Evolutionary conservation across 2,888 invertebrate species (phyloP), one percentile per base, ranked within the genome.

Genomic region (Chydorus sphaericus): DNA sequence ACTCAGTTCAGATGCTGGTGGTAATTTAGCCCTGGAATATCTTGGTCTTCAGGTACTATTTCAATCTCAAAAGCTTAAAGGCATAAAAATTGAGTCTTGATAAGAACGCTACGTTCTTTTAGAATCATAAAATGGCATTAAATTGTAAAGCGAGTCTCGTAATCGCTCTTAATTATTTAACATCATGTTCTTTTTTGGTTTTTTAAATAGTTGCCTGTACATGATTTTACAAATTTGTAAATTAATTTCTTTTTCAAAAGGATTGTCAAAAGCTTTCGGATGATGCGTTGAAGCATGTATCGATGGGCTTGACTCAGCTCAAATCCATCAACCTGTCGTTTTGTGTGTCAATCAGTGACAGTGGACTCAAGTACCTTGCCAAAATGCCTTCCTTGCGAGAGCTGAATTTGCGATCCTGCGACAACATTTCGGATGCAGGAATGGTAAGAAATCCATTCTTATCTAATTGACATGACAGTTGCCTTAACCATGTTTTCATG

Each of bases 231-330:
- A n/a, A n/a, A n/a, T n/a, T n/a, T 33, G 8, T 33, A 33, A 33
- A 8, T 33, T 8, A 33, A 14, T 33, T 33, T 33, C 14, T 8
- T 33, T 33, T 8, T 33, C 14, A 10, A 60, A 93, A 94, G 74
- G 94, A 94, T 74, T 94, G 93, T 73, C 93, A 93, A 73, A 81
- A 91, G 66, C 74, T 94, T 59, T 87, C 89, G 59, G 94, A 94
- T 71, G 90, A 91, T 66, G 85, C 90, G 8, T 74, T 94, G 61
- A 83, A 82, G 65, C 85, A 90, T 70, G 81, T 89, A 59, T 83
- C 89, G 61, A 77, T 80, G 60, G 90, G 90, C 62, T 77, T 94
- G 65, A 79, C 81, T 60, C 78, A 80, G 62, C 77, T 94, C 55
- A 84, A 84, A 70, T 83, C 83, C 61, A 83, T 94, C 65, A 94